Base-by-base conservation (phyloP, 2,797 vertebrate species). In the Setipinna tenuifilis region DNA sequence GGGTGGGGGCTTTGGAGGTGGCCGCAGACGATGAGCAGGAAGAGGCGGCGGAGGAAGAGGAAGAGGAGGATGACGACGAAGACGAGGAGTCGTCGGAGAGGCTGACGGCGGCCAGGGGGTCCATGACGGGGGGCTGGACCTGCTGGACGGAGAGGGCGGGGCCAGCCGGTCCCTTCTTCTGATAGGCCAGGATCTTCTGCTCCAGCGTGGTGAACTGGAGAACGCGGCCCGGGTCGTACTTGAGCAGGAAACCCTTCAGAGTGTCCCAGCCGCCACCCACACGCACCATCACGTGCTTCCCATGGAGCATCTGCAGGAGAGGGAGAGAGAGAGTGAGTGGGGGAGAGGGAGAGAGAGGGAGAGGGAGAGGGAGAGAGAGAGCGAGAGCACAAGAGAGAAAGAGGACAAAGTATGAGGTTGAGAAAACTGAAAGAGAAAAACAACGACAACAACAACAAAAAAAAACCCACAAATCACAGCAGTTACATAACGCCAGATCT, bases 221-320 rank as follows among this genome's bases (percentile, higher is more conserved):
- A 62, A 98, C 96, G 3, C 98, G 93, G 88, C 96, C 97, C 0
- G 98, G 98, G 92, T 99, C 98, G 6, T 99, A 98, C 85, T 99
- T 99, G 44, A 95, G 94, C 80, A 99, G 94, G 93, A 99, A 99
- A 10, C 98, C 98, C 81, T 98, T 97, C 86, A 99, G 97, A 0
- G 98, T 99, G 93, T 99, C 98, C 98, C 98, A 99, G 86, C 98
- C 98, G 59, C 98, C 98, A 5, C 98, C 98, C 0, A 99, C 98
- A 4, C 98, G 98, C 44, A 99, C 98, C 98, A 99, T 99, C 92
- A 99, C 98, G 0, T 99, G 98, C 91, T 99, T 99, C 50, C 97
- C 98, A 19, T 99, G 98, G 6, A 99, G 96, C 98, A 99, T 99
- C 98, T 99, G 93, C 71, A 2, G 90, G 86, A 86, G 9, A 41